Percentiles rank a stretch among this genome's conserved stretches.
Conservation (phyloP, 1,140 invertebrate species). For the Hylaeus volcanicus region DNA sequence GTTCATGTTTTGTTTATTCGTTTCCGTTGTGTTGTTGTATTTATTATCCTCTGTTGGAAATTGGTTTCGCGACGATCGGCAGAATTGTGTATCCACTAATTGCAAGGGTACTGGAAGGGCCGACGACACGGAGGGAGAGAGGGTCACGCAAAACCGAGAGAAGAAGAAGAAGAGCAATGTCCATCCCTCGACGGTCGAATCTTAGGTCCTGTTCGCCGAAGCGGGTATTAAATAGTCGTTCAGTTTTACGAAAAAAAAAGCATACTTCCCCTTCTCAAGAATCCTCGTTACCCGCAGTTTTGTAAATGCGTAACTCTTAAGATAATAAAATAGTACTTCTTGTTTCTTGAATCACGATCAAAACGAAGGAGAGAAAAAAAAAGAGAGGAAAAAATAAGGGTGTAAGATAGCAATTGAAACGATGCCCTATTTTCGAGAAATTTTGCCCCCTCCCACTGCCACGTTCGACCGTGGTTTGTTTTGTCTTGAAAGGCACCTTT, state of each 20-base stretch:
- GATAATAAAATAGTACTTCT: neutral
- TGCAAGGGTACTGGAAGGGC: neutral
- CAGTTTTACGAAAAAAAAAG: neutral
- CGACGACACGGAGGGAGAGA: neutral
- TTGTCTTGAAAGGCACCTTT: neutral
- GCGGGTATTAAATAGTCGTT: neutral
- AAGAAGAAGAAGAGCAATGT: neutral
- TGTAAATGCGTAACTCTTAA: constrained; percentile 15
- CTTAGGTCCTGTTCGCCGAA: constrained; percentile 8
- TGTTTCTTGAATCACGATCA: constrained; percentile 2
- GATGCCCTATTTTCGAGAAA: constrained; percentile 17
- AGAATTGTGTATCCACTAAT: neutral
- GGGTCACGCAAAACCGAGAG: too few relatives aligned
- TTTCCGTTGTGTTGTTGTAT: neutral
- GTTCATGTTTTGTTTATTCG: neutral
- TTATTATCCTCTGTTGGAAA: neutral
- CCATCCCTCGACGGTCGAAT: neutral
- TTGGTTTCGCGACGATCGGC: neutral
- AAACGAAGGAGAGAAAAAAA: neutral
- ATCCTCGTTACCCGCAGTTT: constrained; percentile 3
- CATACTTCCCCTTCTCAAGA: neutral
- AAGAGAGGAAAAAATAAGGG: neutral
- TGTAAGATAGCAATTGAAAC: neutral
- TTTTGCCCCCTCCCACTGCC: neutral
- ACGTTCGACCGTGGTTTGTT: neutral